phyloP scores from a whole-genome alignment of 2,888 invertebrate genomes.

The Cephus runcator region DNA sequence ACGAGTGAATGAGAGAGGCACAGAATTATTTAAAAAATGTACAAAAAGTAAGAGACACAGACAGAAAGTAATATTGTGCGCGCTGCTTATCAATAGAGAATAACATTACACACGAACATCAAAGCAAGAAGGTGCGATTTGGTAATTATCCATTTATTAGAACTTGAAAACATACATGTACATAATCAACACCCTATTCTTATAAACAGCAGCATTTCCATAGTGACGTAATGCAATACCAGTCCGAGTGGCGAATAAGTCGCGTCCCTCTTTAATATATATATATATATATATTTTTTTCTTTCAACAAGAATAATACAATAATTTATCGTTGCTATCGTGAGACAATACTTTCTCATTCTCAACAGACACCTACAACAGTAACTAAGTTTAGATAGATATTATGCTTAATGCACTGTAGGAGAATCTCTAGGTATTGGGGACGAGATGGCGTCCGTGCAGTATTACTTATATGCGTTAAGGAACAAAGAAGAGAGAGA shows the following conservation, averaged over 20 bases:
- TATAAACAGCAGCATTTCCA: conserved; percentile 51
- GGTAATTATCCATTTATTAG: conserved; percentile 51
- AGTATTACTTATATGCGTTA: background rate
- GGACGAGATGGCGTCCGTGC: background rate
- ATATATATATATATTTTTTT: background rate
- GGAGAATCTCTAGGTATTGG: background rate
- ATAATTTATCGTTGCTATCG: conserved; percentile 8
- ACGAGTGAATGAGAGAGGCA: background rate
- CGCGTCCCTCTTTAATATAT: background rate
- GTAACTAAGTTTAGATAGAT: background rate
- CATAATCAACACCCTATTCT: conserved; percentile 44
- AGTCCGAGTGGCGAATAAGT: background rate
- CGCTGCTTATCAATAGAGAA: conserved; percentile 12
- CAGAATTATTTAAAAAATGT: too few species aligned
- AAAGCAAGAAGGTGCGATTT: conserved; percentile 37
- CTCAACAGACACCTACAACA: background rate
- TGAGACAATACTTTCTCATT: background rate
- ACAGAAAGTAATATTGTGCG: background rate
- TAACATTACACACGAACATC: conserved; percentile 42
- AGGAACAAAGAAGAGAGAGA: background rate
- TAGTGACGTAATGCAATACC: conserved; percentile 15
- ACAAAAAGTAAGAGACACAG: too few species aligned
- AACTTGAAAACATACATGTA: conserved; percentile 53
- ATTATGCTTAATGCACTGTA: background rate
- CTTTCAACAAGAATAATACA: background rate